A percentile compares a stretch with the other conserved stretches of the same genome.
These are phyloP conservation scores for Opisthocomus hoazin DNA, from an alignment of 2,113 vertebrate species.

Conservation along the genomic window DNA sequence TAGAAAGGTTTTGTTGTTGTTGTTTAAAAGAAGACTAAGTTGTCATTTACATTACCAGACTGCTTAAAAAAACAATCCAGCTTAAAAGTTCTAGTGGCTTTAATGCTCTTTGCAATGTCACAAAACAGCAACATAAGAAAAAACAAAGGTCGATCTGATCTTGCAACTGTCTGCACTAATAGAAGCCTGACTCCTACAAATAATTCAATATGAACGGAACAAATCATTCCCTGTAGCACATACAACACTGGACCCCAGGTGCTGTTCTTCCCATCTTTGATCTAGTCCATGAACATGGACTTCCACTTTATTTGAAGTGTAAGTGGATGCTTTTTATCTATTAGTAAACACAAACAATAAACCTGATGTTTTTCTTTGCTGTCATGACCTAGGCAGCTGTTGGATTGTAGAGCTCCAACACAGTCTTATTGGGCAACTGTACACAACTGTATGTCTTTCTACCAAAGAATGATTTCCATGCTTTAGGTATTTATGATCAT, in stretches of 20 bases:
- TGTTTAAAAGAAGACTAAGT: background rate
- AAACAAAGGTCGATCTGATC: background rate
- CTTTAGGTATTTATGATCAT: background rate
- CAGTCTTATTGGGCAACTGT: rapidly evolving
- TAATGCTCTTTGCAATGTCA: background rate
- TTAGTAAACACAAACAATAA: background rate
- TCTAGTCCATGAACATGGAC: background rate
- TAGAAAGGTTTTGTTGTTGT: no score
- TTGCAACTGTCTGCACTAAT: background rate
- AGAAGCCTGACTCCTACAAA: background rate
- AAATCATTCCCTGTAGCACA: background rate
- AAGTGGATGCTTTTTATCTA: background rate
- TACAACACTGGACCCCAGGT: rapidly evolving
- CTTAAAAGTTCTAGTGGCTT: background rate
- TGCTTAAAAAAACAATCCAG: background rate
- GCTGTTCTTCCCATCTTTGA: background rate
- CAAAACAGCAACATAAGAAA: background rate
- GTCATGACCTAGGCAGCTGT: background rate
- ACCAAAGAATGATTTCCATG: background rate
- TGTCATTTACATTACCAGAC: background rate
- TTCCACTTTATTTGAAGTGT: background rate
- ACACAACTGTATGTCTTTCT: rapidly evolving
- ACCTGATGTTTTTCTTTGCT: background rate
- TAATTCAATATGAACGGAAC: background rate
- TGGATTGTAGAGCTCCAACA: background rate